Conservation (phyloP, 2,888 invertebrate genomes). For the Synergus itoensis region DNA sequence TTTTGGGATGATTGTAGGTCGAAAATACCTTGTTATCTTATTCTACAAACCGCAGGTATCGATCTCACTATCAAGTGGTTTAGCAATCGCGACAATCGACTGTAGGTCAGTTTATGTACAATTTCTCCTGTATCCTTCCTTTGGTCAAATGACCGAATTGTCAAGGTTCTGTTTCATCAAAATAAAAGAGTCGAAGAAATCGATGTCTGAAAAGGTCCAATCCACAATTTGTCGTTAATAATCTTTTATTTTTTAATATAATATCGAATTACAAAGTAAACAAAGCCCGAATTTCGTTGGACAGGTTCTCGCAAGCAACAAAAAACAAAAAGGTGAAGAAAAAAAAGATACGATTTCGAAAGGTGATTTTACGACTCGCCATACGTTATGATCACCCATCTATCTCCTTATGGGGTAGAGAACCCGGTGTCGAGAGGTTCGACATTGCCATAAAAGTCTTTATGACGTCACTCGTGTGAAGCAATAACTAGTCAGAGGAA, state of each 20-base stretch:
- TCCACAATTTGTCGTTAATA: background rate
- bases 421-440: constrained; percentile 59
- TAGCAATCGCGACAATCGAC: constrained; percentile 14
- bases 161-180: background rate
- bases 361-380: constrained; percentile 39
- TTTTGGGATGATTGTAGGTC: background rate
- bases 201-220: background rate
- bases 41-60: constrained; percentile 6
- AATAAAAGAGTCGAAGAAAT: constrained; percentile 1
- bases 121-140: constrained; percentile 12
- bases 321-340: constrained; percentile 34
- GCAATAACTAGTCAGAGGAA: constrained; percentile 53
- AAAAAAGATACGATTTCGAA: constrained; percentile 36
- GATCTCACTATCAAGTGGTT: constrained; percentile 16
- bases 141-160: constrained; percentile 1
- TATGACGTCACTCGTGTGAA: constrained; percentile 65
- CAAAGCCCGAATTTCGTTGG: background rate
- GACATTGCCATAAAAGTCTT: constrained; percentile 62
- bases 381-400: constrained; percentile 56
- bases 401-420: constrained; percentile 67
- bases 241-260: background rate
- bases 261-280: background rate
- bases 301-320: constrained; percentile 3
- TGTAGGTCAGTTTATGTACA: constrained; percentile 9
- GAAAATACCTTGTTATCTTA: constrained; percentile 23